Conservation (phyloP, 2,888 invertebrate species). For the Pyrgus malvae region DNA sequence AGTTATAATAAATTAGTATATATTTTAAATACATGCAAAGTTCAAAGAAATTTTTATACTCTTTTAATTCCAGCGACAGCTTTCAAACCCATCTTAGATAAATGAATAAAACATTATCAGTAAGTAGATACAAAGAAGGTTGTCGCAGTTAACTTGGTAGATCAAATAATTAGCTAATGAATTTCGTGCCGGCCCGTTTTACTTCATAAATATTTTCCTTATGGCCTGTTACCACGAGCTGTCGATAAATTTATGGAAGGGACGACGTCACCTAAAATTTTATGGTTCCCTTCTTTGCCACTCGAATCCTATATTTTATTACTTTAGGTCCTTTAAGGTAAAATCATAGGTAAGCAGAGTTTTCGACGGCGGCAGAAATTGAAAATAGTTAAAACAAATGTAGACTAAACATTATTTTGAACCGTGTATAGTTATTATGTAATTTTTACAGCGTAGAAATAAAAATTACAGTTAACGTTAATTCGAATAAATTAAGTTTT, state of each 20-base stretch:
- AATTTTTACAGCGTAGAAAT: no score
- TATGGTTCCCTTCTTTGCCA: conserved; percentile 64
- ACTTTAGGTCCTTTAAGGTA: conserved; percentile 39
- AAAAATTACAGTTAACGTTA: no score
- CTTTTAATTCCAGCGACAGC: not conserved
- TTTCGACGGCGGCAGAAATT: not conserved
- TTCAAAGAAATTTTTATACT: not conserved
- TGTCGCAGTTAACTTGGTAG: conserved; percentile 20
- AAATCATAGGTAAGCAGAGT: conserved; percentile 30
- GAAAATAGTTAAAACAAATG: no score
- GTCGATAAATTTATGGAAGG: conserved; percentile 79
- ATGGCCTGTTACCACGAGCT: conserved; percentile 78
- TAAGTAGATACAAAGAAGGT: conserved; percentile 20
- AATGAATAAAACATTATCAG: conserved; percentile 24
- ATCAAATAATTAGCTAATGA: conserved; percentile 72
- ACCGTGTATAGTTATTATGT: no score
- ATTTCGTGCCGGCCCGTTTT: conserved; percentile 63
- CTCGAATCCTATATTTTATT: conserved; percentile 62
- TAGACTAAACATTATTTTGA: no score
- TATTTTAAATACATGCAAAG: no score
- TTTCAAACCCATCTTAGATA: not conserved
- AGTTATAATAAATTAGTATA: no score
- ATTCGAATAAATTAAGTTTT: no score
- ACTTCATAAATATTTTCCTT: conserved; percentile 78
- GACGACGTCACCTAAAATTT: conserved; percentile 74